Base-by-base conservation (phyloP, 2,113 vertebrate genomes). In the Hippocampus zosterae region DNA sequence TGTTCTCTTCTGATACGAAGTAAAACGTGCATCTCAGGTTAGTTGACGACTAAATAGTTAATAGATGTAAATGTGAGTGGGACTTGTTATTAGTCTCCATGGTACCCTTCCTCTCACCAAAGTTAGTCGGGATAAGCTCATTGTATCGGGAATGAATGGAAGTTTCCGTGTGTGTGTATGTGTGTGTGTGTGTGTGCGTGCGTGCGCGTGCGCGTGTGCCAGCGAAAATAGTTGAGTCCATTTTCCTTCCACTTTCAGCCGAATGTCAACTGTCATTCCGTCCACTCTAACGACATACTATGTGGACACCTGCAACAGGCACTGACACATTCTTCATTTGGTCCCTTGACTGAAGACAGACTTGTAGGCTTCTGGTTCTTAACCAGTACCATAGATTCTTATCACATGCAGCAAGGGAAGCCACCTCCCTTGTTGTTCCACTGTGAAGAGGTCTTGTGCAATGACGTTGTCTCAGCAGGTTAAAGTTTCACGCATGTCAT, bases 381-480 rank as follows among this genome's bases (percentile, higher is more conserved):
- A 37, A 37, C 33, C 33, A 6, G 33, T 37, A 37, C 33, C 33
- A 6, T 67, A 65, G 37, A 67, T 23, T 70, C 65, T 78, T 77
- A 15, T 65, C 65, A 65, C 71, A 71, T 16, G 41, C 40, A 46
- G 44, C 52, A 3, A 11, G 21, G 1, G 13, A 0, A 27, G 61
- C 44, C 72, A 50, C 21, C 59, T 72, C 78, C 63, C 63, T 68
- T 48, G 21, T 65, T 56, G 19, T 6, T 18, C 29, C 29, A 16
- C 37, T 41, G 63, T 19, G 12, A 62, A 11, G 16, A 10, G 42
- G 27, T 33, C 6, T 23, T 63, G 15, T 59, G 50, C 73, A 67
- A 62, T 8, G 23, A 46, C 70, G 62, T 73, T 81, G 79, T 83
- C 67, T 29, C 29, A n/a, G 69, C 67, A 70, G 80, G 56, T 81